A percentile compares a stretch with the other conserved stretches of the same genome.
Conservation (phyloP, 2,797 vertebrate species). For the Sternotherus odoratus region DNA sequence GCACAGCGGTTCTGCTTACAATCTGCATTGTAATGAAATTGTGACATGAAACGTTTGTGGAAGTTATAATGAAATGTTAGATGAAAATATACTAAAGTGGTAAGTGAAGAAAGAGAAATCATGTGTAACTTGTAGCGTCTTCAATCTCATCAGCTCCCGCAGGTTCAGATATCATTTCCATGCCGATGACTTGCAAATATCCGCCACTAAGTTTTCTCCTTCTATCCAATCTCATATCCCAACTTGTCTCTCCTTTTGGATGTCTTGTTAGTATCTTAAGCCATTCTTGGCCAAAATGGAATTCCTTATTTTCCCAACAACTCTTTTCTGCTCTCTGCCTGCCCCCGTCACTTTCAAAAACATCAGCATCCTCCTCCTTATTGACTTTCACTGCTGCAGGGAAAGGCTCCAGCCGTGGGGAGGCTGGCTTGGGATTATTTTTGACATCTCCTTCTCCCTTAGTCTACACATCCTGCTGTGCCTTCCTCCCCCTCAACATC, state of each 20-base stretch:
- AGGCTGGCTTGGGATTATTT: neutral
- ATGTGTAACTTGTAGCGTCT: neutral
- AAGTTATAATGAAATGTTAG: conserved; percentile 64
- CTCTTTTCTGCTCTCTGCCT: neutral
- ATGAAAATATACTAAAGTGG: conserved; percentile 52
- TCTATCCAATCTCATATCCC: rapidly evolving
- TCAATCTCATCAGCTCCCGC: rapidly evolving
- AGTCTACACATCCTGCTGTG: neutral
- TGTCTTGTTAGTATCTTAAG: neutral
- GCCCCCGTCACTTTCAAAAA: neutral
- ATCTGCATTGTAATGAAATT: conserved; percentile 34
- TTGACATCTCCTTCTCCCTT: neutral
- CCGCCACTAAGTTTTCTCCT: neutral
- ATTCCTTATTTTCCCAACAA: neutral
- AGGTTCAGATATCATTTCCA: neutral
- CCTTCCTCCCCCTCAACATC: neutral
- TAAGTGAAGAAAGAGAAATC: conserved; percentile 41
- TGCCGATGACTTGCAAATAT: neutral
- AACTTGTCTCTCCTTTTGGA: neutral
- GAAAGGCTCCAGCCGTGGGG: neutral
- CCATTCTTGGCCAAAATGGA: neutral
- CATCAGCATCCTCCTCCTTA: neutral
- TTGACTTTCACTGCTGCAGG: no score
- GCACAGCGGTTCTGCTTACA: conserved; percentile 47
- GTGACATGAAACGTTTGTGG: conserved; percentile 64